Conservation (phyloP, 2,113 vertebrate genomes). For the Eulemur rufifrons region DNA sequence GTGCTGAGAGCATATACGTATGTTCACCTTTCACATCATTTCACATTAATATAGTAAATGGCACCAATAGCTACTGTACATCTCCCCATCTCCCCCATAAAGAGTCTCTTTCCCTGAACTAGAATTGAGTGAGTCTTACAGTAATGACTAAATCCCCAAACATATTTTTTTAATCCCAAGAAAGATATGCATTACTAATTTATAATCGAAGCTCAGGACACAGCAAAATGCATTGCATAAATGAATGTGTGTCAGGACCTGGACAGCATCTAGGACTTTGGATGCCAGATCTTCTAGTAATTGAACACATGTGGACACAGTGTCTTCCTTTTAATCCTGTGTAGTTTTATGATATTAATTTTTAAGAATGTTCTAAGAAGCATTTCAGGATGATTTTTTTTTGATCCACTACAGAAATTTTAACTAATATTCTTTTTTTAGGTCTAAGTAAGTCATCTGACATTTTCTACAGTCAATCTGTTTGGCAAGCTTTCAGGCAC, state of each 20-base stretch:
- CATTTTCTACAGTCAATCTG: background rate
- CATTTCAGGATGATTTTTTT: background rate
- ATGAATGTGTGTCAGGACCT: background rate
- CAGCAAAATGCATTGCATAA: background rate
- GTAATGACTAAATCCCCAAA: background rate
- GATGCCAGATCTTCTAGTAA: background rate
- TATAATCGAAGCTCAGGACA: background rate
- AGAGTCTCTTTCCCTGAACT: background rate
- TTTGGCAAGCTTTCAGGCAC: background rate
- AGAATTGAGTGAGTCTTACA: background rate
- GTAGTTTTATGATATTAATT: background rate
- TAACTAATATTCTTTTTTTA: background rate
- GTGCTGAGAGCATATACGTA: background rate
- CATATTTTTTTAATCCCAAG: background rate
- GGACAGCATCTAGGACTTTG: background rate
- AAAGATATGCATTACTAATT: background rate
- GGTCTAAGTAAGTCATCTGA: background rate
- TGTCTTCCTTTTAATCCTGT: background rate
- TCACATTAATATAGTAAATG: background rate
- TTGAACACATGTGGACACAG: fast-evolving
- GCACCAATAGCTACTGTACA: background rate
- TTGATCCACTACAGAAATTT: background rate
- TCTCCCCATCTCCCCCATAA: fast-evolving
- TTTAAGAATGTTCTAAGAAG: background rate
- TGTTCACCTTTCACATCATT: background rate